Conservation (phyloP, 1,140 invertebrate species). For the Drosophila tropicalis region DNA sequence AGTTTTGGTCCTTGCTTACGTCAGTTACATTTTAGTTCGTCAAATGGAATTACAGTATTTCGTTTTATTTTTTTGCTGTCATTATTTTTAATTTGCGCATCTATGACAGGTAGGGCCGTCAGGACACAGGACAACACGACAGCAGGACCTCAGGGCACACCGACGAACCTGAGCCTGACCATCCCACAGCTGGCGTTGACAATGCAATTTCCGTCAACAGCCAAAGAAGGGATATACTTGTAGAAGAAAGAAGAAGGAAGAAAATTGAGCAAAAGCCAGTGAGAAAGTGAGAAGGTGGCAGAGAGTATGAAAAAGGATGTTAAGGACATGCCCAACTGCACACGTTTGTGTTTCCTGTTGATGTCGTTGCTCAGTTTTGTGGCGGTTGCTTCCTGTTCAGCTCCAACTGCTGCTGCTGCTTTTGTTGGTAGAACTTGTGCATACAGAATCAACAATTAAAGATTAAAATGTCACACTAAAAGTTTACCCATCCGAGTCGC, state of each 20-base stretch:
- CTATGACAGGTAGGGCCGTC: slow-evolving; percentile 54
- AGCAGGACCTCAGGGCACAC: slow-evolving; percentile 17
- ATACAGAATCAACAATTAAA: slow-evolving; percentile 75
- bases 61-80: slow-evolving; percentile 35
- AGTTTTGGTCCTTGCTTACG: background rate
- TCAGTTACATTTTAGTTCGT: background rate
- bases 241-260: slow-evolving; percentile 35
- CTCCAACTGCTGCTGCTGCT: background rate
- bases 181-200: slow-evolving; percentile 67
- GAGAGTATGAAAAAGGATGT: slow-evolving; percentile 12
- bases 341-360: slow-evolving; percentile 53
- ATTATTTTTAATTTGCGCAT: slow-evolving; percentile 77
- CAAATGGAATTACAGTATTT: slow-evolving; percentile 4
- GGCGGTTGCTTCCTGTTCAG: slow-evolving; percentile 36
- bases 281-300: too few relatives aligned
- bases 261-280: slow-evolving; percentile 25
- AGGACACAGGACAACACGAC: background rate
- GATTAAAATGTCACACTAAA: slow-evolving; percentile 59
- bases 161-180: slow-evolving; percentile 32
- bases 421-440: slow-evolving; percentile 42
- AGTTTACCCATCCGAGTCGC: slow-evolving; percentile 27
- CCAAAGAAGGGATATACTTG: slow-evolving; percentile 26
- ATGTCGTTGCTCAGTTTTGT: slow-evolving; percentile 41
- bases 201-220: slow-evolving; percentile 76
- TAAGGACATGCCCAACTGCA: slow-evolving; percentile 35